These are phyloP conservation scores for Macrosoma leucophasiata DNA, from an alignment of 2,888 invertebrate genomes.

Conservation along the genomic window DNA sequence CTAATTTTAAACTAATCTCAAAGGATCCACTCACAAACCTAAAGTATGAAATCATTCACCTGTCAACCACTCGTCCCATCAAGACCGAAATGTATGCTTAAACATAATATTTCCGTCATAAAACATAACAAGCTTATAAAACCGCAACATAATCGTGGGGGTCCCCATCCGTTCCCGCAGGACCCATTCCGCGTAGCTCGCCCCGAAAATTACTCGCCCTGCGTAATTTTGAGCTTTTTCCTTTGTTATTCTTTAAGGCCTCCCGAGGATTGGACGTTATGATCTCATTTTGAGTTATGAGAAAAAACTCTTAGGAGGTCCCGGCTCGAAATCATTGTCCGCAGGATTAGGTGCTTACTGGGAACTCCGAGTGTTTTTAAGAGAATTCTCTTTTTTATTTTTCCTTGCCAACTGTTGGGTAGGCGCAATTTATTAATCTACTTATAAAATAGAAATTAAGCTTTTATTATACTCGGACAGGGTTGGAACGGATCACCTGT, in stretches of 20 bases:
- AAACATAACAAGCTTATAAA: conserved; percentile 74
- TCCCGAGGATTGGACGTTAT: conserved; percentile 68
- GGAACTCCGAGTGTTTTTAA: conserved; percentile 27
- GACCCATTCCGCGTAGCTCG: conserved; percentile 60
- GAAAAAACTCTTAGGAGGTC: conserved; percentile 67
- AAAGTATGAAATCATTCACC: too few species aligned
- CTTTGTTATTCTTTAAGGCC: conserved; percentile 70
- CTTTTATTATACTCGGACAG: too few species aligned
- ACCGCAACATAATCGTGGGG: conserved; percentile 66
- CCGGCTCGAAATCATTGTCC: conserved; percentile 61
- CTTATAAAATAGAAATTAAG: too few species aligned
- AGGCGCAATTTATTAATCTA: too few species aligned
- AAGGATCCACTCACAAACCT: too few species aligned
- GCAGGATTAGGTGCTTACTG: conserved; percentile 59
- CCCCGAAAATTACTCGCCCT: conserved; percentile 70
- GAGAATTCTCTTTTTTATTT: conserved; percentile 11
- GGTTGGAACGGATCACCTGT: too few species aligned
- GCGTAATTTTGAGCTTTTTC: conserved; percentile 70
- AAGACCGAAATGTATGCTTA: conserved; percentile 35
- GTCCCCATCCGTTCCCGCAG: conserved; percentile 55
- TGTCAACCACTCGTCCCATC: conserved; percentile 34
- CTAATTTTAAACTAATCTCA: too few species aligned
- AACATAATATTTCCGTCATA: conserved; percentile 49
- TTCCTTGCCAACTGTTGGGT: too few species aligned
- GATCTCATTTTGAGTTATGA: conserved; percentile 74